A percentile compares a stretch with the other conserved stretches of the same genome.
Evolutionary conservation across 2,113 vertebrate genomes (phyloP).

Genomic region (Tragelaphus imberbis): DNA sequence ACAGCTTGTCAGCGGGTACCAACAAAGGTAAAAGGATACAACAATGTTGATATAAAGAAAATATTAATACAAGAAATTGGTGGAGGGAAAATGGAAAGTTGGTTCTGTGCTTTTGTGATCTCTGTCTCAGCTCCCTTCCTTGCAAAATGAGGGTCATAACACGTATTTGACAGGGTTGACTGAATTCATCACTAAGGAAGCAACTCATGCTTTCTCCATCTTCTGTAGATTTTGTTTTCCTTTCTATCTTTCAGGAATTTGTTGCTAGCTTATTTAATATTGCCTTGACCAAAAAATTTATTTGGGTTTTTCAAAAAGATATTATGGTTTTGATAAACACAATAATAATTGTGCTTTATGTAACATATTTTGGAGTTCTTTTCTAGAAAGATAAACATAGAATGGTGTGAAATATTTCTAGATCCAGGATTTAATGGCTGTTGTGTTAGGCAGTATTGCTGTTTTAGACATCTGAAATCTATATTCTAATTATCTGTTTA

Average conservation of each 20-base stretch:
- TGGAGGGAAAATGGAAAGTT: neutral
- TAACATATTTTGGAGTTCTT: neutral
- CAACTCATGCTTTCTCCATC: neutral
- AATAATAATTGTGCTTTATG: neutral
- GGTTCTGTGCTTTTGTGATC: neutral
- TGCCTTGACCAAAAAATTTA: neutral
- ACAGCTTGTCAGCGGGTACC: neutral
- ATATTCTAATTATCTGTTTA: neutral
- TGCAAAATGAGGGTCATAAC: neutral
- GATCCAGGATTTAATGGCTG: neutral
- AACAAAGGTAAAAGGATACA: neutral
- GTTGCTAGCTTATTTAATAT: neutral
- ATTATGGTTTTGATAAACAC: neutral
- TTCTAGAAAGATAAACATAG: neutral
- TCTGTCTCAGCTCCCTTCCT: neutral
- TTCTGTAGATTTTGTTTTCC: neutral
- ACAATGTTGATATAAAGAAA: neutral
- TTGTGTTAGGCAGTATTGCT: neutral
- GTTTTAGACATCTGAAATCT: neutral
- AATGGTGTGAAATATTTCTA: neutral
- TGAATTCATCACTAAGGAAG: neutral
- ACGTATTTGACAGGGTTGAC: neutral
- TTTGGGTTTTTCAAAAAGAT: neutral
- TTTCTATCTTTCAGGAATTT: neutral
- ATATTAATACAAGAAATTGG: neutral